Evolutionary conservation across 2,113 vertebrate genomes (phyloP), one percentile per base, ranked within the genome.

Genomic region (Tragelaphus strepsiceros): DNA sequence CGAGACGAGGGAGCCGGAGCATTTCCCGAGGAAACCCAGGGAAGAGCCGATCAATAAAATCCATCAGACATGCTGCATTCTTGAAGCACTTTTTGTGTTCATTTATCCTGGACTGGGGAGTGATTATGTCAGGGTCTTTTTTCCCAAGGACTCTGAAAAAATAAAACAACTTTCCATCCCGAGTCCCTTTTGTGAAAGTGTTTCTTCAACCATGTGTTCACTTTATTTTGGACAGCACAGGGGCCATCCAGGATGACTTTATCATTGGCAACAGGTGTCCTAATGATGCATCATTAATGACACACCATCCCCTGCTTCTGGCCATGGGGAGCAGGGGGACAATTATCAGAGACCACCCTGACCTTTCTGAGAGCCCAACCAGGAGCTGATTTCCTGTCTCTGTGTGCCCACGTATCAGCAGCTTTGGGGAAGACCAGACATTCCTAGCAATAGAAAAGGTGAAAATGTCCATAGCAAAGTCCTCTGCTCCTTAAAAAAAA

Each of bases 101-200:
- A 51, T 88, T 96, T 91, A 71, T 88, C 17, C 3, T 28, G 11
- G 81, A 89, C 91, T 74, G n/a, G 39, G 82, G 46, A 10, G 11
- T 81, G 83, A 80, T 89, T 91, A 78, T 16, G 85, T 93, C 49
- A 46, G 87, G 58, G 26, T 46, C 67, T 95, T 91, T 91, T 88
- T 93, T 97, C 81, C 95, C 88, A 62, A 97, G 94, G 90, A 97
- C 67, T 88, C 89, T 53, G 59, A 30, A 64, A 96, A 95, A 90
- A 67, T 2, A 71, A 97, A 97, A 95, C 46, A 85, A 39, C 78
- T 95, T 88, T 35, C 77, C 14, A 11, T 59, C 49, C 91, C 58
- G 26, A 26, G 59, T 0, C 19, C 61, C 84, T 91, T 85, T 90
- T 51, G 4, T 9, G 32, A 92, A 94, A 77, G 21, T 17, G 30